Percentiles rank a stretch among this genome's conserved stretches.
These are phyloP conservation scores for Toxotes jaculatrix DNA, from an alignment of 2,113 vertebrate genomes.

Conservation along the genomic window DNA sequence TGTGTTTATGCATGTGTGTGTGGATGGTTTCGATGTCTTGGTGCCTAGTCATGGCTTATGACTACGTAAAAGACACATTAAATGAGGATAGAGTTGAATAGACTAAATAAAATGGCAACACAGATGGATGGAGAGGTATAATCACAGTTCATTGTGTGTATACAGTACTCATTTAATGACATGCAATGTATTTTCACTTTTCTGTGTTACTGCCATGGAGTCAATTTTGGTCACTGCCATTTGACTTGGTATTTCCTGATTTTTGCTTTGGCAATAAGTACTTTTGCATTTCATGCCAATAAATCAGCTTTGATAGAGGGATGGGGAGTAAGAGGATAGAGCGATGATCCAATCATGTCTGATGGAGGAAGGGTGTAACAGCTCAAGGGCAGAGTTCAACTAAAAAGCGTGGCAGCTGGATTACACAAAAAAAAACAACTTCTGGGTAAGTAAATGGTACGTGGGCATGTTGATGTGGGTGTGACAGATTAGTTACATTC, in stretches of 20 bases:
- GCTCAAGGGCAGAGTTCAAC: conserved; percentile 50
- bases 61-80: not conserved
- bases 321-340: conserved; percentile 68
- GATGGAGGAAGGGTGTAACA: conserved; percentile 55
- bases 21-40: not conserved
- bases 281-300: conserved; percentile 64
- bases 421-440: conserved; percentile 35
- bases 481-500: conserved; percentile 19
- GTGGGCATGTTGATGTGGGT: conserved; percentile 3
- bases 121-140: not conserved
- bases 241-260: conserved; percentile 33
- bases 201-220: not conserved
- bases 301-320: conserved; percentile 65
- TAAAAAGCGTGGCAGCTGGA: conserved; percentile 56
- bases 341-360: conserved; percentile 69
- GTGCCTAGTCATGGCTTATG: not conserved
- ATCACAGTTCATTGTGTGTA: not conserved
- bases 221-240: conserved; percentile 13
- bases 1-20: conserved; percentile 2
- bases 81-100: not conserved
- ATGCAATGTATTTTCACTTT: not conserved
- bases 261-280: conserved; percentile 34
- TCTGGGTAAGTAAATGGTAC: conserved; percentile 28
- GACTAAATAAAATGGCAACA: not conserved
- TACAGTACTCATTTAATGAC: not conserved